phyloP scores from a whole-genome alignment of 2,888 invertebrate genomes.

The Caenorhabditis panamensis region DNA sequence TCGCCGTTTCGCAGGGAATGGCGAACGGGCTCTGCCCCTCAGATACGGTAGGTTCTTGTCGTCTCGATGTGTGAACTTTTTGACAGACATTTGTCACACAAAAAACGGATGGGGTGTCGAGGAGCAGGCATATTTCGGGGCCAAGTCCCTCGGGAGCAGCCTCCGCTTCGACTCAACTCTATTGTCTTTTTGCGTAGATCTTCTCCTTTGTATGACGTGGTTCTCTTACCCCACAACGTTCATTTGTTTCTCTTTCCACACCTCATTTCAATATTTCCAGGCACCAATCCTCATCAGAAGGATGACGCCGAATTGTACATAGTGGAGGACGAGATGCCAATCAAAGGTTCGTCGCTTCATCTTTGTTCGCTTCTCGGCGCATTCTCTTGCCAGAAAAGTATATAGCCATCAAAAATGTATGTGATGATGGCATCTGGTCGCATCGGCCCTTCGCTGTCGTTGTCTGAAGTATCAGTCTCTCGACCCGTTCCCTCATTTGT shows the following conservation, averaged over 20 bases:
- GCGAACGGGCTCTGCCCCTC: conserved; percentile 72
- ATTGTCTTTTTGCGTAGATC: conserved; percentile 34
- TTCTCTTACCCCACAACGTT: conserved; percentile 20
- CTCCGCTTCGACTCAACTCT: conserved; percentile 13
- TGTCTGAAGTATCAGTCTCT: conserved; percentile 4
- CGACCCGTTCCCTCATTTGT: conserved; percentile 11
- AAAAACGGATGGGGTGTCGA: conserved; percentile 49
- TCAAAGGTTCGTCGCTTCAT: conserved; percentile 84
- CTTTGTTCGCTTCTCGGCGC: conserved; percentile 29
- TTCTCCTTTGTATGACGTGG: conserved; percentile 18
- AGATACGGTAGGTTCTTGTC: conserved; percentile 85
- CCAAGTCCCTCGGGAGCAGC: conserved; percentile 18
- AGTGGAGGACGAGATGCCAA: conserved; percentile 85
- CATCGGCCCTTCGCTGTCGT: conserved; percentile 11
- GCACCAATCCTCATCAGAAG: conserved; percentile 95
- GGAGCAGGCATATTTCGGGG: conserved; percentile 40
- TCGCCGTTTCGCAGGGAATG: conserved; percentile 87
- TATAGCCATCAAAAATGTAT: conserved; percentile 55
- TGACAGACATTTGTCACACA: conserved; percentile 53
- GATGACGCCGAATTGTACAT: conserved; percentile 77
- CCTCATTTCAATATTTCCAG: conserved; percentile 82
- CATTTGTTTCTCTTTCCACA: not conserved
- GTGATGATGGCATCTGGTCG: conserved; percentile 37
- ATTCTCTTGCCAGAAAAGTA: conserved; percentile 9
- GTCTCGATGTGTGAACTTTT: conserved; percentile 46